These are phyloP conservation scores for Crambe crambe DNA, from an alignment of 37 sponge, comb jelly and placozoan species.

Conservation along the genomic window DNA sequence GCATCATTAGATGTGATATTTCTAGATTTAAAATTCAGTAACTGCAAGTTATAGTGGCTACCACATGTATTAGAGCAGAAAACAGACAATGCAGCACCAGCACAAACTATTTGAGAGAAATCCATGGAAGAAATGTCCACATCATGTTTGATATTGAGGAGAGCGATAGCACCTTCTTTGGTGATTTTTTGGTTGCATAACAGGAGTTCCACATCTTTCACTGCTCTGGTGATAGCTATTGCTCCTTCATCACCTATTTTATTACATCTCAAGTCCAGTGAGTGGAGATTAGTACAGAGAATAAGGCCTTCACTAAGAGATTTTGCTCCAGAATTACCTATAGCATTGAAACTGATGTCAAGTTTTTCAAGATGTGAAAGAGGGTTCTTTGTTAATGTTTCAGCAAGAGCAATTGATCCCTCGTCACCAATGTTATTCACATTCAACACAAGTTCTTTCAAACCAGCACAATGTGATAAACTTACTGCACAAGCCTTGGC, in stretches of 20 bases:
- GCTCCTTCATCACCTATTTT: background rate
- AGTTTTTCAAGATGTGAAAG: background rate
- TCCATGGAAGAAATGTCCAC: no score
- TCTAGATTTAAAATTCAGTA: no score
- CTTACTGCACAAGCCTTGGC: background rate
- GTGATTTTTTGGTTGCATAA: background rate
- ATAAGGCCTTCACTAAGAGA: background rate
- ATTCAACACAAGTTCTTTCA: background rate
- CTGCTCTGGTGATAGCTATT: background rate
- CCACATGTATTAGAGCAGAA: no score
- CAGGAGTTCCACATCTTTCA: background rate
- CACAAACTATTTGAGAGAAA: no score
- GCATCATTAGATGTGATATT: no score
- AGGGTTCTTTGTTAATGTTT: no score
- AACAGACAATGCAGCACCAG: no score
- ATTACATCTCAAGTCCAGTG: background rate
- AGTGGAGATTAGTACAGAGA: background rate
- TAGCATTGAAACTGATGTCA: background rate
- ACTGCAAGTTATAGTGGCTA: no score
- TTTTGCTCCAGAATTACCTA: background rate
- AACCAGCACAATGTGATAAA: background rate
- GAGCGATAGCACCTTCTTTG: background rate
- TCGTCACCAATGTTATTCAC: background rate
- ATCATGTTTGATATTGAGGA: no score
- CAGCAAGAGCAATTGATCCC: background rate